Percentiles rank a stretch among this genome's conserved stretches.
Evolutionary conservation across 1,140 invertebrate species (phyloP).

Genomic region (Sweltsa coloradensis): DNA sequence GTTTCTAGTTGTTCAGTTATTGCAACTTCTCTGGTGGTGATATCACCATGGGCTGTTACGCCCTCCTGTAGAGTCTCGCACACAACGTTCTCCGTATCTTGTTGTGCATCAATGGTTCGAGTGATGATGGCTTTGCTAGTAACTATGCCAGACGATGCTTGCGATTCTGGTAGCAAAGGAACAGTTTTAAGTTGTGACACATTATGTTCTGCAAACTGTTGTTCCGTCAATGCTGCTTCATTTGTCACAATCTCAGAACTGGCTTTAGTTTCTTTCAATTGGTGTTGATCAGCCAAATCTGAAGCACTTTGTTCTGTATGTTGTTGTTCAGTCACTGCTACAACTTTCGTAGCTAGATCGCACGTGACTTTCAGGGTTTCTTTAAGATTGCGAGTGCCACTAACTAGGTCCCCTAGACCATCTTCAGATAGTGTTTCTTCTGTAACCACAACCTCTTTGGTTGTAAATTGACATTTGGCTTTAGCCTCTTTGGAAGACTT

Average conservation of each 20-base stretch:
- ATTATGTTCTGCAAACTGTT: no score
- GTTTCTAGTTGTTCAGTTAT: neutral
- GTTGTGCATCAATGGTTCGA: conserved; percentile 1
- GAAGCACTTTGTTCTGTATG: neutral
- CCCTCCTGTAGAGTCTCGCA: neutral
- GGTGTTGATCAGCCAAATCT: neutral
- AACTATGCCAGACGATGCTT: no score
- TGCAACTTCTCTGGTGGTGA: neutral
- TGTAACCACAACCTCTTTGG: conserved; percentile 12
- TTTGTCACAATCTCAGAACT: neutral
- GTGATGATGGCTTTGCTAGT: no score
- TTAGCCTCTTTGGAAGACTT: conserved; percentile 5
- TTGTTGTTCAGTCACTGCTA: neutral
- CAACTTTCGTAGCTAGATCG: no score
- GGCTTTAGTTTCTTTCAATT: conserved; percentile 2
- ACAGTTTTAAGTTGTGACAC: no score
- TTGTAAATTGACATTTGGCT: conserved; percentile 8
- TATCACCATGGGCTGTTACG: neutral
- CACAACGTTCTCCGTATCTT: neutral
- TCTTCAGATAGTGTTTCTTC: neutral
- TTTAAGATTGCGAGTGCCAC: no score
- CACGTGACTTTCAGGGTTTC: no score
- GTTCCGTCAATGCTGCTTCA: conserved; percentile 1
- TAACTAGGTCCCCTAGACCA: neutral
- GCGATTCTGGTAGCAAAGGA: no score